These are phyloP conservation scores for Lypha dubia DNA, from an alignment of 2,888 invertebrate genomes.

Conservation along the genomic window DNA sequence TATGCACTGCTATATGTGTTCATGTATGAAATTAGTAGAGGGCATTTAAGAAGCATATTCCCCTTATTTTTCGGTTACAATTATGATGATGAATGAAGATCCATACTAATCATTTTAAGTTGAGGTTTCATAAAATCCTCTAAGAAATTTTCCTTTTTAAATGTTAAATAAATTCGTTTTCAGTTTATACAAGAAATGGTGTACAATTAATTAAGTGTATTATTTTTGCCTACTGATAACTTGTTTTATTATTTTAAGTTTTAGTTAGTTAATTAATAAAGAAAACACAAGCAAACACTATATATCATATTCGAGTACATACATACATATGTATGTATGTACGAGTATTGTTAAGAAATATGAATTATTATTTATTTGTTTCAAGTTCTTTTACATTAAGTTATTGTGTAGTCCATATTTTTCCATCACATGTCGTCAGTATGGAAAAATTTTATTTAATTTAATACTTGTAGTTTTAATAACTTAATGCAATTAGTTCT, in stretches of 20 bases:
- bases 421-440: constrained; percentile 25
- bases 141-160: background rate
- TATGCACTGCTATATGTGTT: too few relatives aligned
- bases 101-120: too few relatives aligned
- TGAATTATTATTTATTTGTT: constrained; percentile 51
- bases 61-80: too few relatives aligned
- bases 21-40: too few relatives aligned
- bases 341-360: background rate
- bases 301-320: background rate
- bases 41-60: too few relatives aligned
- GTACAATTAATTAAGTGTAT: constrained; percentile 19
- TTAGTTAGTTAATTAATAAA: constrained; percentile 52
- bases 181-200: background rate
- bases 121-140: too few relatives aligned
- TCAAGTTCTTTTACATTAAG: constrained; percentile 41
- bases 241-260: constrained; percentile 44
- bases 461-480: constrained; percentile 33
- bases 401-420: constrained; percentile 44
- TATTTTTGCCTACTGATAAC: constrained; percentile 53
- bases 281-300: constrained; percentile 34
- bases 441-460: constrained; percentile 36
- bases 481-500: constrained; percentile 57
- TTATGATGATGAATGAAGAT: too few relatives aligned
- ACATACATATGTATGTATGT: too few relatives aligned
- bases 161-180: background rate